Percentiles rank a stretch among this genome's conserved stretches.
phyloP scores from a whole-genome alignment of 2,797 vertebrate species.

The Danionella dracula region DNA sequence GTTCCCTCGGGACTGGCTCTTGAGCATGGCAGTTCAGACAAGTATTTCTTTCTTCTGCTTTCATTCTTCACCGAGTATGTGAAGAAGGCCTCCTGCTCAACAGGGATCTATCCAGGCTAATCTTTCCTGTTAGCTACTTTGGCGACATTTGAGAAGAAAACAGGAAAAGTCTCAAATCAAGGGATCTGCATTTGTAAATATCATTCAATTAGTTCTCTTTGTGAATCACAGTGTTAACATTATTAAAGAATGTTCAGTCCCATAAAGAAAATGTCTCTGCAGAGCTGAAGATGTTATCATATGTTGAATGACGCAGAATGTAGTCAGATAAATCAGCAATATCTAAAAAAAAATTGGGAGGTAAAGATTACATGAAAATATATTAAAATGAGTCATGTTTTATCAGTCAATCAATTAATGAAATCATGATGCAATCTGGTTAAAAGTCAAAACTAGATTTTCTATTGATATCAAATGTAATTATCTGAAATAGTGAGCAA shows the following conservation, averaged over 20 bases:
- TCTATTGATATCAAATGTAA: too few species aligned
- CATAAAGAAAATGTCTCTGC: not conserved
- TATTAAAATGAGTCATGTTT: too few species aligned
- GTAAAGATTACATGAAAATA: too few species aligned
- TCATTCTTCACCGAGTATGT: not conserved
- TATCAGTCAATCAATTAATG: too few species aligned
- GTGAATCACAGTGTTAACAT: not conserved
- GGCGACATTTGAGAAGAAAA: not conserved
- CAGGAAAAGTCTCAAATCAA: not conserved
- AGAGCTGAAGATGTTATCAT: not conserved
- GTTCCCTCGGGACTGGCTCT: constrained; percentile 3
- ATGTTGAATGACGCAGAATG: not conserved
- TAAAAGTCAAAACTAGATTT: too few species aligned
- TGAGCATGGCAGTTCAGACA: constrained; percentile 20
- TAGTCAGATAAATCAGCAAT: not conserved
- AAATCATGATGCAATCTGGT: too few species aligned
- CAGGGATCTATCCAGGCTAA: not conserved
- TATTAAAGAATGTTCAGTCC: not conserved
- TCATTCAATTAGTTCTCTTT: not conserved
- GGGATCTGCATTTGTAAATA: not conserved
- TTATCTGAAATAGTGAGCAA: too few species aligned
- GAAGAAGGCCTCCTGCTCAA: not conserved
- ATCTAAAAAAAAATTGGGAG: not conserved
- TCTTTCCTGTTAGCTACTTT: constrained; percentile 12
- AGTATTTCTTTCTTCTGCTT: constrained; percentile 15